phyloP scores from a whole-genome alignment of 2,888 invertebrate genomes.

The Drosophila nr. medialis region DNA sequence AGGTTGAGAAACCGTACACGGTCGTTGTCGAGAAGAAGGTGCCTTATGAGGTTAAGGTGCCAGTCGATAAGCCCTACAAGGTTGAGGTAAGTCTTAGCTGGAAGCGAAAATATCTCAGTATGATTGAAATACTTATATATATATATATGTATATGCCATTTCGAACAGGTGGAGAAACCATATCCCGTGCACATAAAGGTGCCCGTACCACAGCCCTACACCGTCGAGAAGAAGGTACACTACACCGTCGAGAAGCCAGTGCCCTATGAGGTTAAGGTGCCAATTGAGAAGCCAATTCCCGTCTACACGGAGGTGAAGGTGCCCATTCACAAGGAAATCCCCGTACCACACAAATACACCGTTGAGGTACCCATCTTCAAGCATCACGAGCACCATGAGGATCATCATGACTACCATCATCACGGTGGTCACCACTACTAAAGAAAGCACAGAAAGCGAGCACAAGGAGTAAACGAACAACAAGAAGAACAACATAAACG shows the following conservation, averaged over 20 bases:
- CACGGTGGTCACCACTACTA: conserved; percentile 60
- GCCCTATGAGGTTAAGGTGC: conserved; percentile 89
- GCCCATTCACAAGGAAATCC: conserved; percentile 91
- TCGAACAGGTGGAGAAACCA: conserved; percentile 89
- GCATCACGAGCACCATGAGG: conserved; percentile 82
- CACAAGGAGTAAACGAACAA: conserved; percentile 73
- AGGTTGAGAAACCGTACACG: conserved; percentile 89
- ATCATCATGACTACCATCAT: conserved; percentile 64
- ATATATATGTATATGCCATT: too few relatives aligned
- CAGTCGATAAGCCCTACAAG: conserved; percentile 89
- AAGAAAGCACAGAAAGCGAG: conserved; percentile 77
- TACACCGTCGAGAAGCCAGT: conserved; percentile 91
- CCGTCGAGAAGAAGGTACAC: conserved; percentile 90
- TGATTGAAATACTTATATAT: background rate
- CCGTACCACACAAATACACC: conserved; percentile 88
- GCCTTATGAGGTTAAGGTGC: conserved; percentile 89
- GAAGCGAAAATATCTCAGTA: background rate
- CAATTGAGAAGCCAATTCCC: conserved; percentile 92
- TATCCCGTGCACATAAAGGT: conserved; percentile 92
- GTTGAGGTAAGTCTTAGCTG: conserved; percentile 83
- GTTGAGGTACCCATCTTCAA: conserved; percentile 86
- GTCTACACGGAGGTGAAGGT: conserved; percentile 89
- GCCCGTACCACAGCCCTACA: conserved; percentile 92
- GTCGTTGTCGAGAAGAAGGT: conserved; percentile 91
- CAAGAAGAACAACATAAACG: conserved; percentile 30